Evolutionary conservation across 2,888 invertebrate species (phyloP), one percentile per base, ranked within the genome.

Genomic region (Plagodis pulveraria): DNA sequence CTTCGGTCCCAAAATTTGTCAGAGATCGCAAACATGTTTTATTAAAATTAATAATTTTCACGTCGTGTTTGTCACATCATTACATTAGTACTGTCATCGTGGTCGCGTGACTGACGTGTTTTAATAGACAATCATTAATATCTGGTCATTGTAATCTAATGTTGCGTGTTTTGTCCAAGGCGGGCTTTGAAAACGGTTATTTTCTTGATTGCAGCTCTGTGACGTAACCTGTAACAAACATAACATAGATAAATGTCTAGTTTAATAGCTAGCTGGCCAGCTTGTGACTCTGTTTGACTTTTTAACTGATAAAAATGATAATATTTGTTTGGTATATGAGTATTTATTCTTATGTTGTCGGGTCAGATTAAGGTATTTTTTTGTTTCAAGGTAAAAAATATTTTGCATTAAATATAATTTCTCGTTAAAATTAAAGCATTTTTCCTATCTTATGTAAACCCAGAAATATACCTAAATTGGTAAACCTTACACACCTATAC

Each of bases 1-100:
- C 90, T 84, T 67, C 91, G 79, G 75, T 91, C 89, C 87, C 89
- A 90, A 76, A 88, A 86, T 42, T 87, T 81, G 59, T 88, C 84
- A 67, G 82, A 83, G 76, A 84, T 85, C 40, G 86, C 82, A 72
- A 87, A 87, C 91, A 91, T 91, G 22, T 78, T 81, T 83, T 64
- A 66, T 57, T 58, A 6, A 6, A 12, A 52, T 42, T 67, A 63
- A 63, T 67, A 65, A 57, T 47, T 57, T 67, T 81, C 70, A 72
- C 79, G 80, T 77, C 65, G 66, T 69, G 62, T 57, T 72, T 52
- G 52, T 78, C 65, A 73, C 67, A 58, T 65, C 64, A 56, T 74
- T 77, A 78, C 76, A 56, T 68, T 60, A 50, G 56, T 53, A 54
- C 50, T 56, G 53, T 43, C 47, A 62, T 58, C 38, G 52, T 41